Conservation (phyloP, 2,888 invertebrate genomes). For the Andrena marginata region DNA sequence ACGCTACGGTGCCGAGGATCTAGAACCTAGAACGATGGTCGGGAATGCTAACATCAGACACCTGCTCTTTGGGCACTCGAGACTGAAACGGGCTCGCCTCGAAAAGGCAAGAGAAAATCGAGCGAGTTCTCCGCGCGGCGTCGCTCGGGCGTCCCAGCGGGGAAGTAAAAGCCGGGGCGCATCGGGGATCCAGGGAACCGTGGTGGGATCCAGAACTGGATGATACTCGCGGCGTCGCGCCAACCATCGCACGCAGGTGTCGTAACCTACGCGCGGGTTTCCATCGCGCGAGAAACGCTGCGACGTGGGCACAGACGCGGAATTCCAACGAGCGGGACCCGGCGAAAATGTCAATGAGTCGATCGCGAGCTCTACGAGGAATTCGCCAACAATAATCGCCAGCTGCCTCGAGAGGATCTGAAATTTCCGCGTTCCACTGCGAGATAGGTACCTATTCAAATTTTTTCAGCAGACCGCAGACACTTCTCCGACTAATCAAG, state of each 20-base stretch:
- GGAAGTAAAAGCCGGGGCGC: not conserved
- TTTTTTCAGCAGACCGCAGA: not conserved
- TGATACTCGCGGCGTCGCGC: conserved; percentile 13
- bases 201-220: conserved; percentile 18
- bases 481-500: not conserved
- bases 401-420: conserved; percentile 30
- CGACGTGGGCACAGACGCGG: conserved; percentile 64
- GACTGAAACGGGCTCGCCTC: not conserved
- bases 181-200: not conserved
- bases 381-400: conserved; percentile 57
- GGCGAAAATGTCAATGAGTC: conserved; percentile 74
- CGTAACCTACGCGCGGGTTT: conserved; percentile 54
- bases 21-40: not conserved
- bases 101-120: not conserved
- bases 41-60: not conserved
- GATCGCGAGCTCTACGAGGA: conserved; percentile 57
- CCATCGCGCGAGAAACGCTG: conserved; percentile 60
- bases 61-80: not conserved
- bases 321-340: conserved; percentile 62
- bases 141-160: not conserved
- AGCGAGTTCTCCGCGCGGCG: not conserved
- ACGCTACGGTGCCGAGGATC: not conserved
- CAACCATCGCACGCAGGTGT: conserved; percentile 43
- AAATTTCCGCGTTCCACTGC: conserved; percentile 32
- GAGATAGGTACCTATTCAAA: not conserved